These are phyloP conservation scores for Gibbula magus DNA, from an alignment of 2,888 invertebrate genomes.

Conservation along the genomic window DNA sequence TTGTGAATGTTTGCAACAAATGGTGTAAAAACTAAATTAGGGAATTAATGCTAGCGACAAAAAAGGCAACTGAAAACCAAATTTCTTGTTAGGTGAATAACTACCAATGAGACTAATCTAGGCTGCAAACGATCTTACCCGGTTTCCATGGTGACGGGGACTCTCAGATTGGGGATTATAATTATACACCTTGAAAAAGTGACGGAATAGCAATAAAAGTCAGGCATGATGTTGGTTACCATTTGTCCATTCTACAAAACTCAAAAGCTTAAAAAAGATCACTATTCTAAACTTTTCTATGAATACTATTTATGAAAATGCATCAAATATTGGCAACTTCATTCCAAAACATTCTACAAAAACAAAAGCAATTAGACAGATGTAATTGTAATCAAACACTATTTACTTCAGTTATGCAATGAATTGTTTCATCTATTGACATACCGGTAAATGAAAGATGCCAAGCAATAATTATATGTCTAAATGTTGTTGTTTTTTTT, in stretches of 20 bases:
- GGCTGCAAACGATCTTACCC: conserved; percentile 10
- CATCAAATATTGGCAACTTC: too few relatives aligned
- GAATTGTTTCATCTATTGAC: too few relatives aligned
- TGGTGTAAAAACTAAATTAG: background rate
- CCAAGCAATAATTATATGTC: too few relatives aligned
- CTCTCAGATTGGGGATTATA: conserved; percentile 32
- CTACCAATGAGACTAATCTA: conserved; percentile 3
- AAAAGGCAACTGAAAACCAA: conserved; percentile 3
- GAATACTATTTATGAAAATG: too few relatives aligned
- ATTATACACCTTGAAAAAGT: conserved; percentile 45
- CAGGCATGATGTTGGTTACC: conserved; percentile 4
- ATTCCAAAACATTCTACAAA: too few relatives aligned
- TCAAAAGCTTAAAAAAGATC: too few relatives aligned
- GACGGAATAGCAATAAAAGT: conserved; percentile 27
- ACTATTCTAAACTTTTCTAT: too few relatives aligned
- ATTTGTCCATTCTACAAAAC: too few relatives aligned
- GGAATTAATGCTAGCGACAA: background rate
- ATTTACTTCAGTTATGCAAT: too few relatives aligned
- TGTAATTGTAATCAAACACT: background rate
- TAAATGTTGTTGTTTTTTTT: too few relatives aligned
- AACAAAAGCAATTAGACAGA: too few relatives aligned
- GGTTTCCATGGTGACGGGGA: conserved; percentile 8
- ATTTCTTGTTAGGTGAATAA: background rate
- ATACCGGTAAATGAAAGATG: too few relatives aligned
- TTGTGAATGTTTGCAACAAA: background rate